Percentiles rank a stretch among this genome's conserved stretches.
Conservation (phyloP, 1,140 invertebrate species). For the Drosophila triauraria region DNA sequence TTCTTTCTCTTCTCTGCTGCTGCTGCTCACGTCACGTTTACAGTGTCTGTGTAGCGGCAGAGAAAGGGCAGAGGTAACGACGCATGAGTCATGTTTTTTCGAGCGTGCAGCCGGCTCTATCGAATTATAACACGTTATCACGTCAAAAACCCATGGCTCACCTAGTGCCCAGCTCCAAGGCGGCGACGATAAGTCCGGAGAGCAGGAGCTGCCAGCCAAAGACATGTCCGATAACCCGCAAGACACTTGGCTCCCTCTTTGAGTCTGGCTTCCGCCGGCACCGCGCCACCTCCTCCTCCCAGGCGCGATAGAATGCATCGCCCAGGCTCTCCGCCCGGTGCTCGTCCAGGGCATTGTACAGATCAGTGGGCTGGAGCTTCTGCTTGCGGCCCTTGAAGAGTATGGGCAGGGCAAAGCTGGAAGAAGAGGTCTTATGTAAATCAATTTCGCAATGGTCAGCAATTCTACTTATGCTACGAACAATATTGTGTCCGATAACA, state of each 20-base stretch:
- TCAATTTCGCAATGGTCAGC: conserved; percentile 7
- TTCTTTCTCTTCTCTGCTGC: too few species aligned
- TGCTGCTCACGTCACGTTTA: too few species aligned
- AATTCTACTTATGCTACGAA: conserved; percentile 40
- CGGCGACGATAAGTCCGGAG: conserved; percentile 50
- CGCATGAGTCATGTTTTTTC: too few species aligned
- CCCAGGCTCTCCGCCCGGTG: conserved; percentile 85
- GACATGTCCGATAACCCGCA: conserved; percentile 58
- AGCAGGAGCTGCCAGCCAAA: conserved; percentile 65
- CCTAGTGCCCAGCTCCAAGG: conserved; percentile 64
- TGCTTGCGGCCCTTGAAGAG: conserved; percentile 86
- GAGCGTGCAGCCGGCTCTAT: too few species aligned
- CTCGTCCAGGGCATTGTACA: conserved; percentile 86
- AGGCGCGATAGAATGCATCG: conserved; percentile 53
- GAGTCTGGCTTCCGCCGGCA: conserved; percentile 19
- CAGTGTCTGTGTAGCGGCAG: too few species aligned
- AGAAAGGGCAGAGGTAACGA: too few species aligned
- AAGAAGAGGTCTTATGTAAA: conserved; percentile 34
- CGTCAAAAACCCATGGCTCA: conserved; percentile 24
- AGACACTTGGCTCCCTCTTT: conserved; percentile 47
- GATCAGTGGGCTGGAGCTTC: conserved; percentile 86
- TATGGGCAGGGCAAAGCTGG: conserved; percentile 85
- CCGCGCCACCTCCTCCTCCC: conserved; percentile 54
- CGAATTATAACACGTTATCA: too few species aligned
- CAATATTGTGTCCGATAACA: conserved; percentile 43